A percentile compares a stretch with the other conserved stretches of the same genome.
phyloP scores from a whole-genome alignment of 2,888 invertebrate species.

The Coleophora deauratella region DNA sequence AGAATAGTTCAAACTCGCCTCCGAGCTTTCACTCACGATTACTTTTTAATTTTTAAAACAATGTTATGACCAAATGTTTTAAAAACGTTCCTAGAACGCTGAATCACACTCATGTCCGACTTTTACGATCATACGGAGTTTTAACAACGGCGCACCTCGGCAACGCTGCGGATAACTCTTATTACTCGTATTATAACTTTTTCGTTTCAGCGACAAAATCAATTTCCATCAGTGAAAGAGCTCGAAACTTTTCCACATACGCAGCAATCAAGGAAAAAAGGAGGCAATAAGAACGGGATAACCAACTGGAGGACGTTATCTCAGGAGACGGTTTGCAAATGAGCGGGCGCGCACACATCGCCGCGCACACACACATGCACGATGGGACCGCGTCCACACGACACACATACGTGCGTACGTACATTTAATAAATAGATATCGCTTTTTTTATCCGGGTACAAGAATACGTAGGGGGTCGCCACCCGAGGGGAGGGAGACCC shows the following conservation, averaged over 20 bases:
- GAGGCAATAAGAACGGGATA: conserved; percentile 71
- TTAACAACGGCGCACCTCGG: conserved; percentile 22
- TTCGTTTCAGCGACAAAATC: conserved; percentile 54
- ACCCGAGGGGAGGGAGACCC: conserved; percentile 55
- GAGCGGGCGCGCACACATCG: conserved; percentile 59
- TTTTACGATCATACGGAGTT: conserved; percentile 8
- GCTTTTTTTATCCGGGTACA: conserved; percentile 73
- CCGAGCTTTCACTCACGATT: conserved; percentile 34
- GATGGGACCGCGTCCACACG: conserved; percentile 60
- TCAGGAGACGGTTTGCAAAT: conserved; percentile 74
- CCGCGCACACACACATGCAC: conserved; percentile 35
- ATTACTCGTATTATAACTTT: conserved; percentile 53
- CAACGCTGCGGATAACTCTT: conserved; percentile 35
- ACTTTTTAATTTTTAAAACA: conserved; percentile 47
- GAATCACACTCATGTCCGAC: conserved; percentile 1
- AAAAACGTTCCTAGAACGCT: conserved; percentile 6
- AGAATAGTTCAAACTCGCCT: conserved; percentile 38
- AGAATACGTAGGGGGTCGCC: conserved; percentile 60
- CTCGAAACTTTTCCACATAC: conserved; percentile 64
- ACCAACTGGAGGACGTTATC: conserved; percentile 71
- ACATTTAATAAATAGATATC: conserved; percentile 75
- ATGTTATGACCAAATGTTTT: conserved; percentile 22
- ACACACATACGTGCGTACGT: conserved; percentile 55
- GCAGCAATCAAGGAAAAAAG: conserved; percentile 67
- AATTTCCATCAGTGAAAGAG: conserved; percentile 58